Evolutionary conservation across 2,113 vertebrate species (phyloP).

Genomic region (Hystrix brachyura): DNA sequence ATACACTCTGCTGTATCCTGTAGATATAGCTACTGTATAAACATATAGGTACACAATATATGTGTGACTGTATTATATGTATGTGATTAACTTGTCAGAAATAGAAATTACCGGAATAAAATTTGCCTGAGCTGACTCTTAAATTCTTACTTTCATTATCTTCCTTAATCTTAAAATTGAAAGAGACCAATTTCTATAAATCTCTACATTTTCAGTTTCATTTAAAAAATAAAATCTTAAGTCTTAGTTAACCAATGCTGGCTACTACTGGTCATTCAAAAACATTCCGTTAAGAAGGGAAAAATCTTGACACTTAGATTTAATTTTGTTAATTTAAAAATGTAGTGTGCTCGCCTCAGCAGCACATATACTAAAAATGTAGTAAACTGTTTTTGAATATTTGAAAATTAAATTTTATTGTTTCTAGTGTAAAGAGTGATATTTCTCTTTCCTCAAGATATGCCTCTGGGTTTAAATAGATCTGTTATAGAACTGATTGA

Average conservation of each 20-base stretch:
- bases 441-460: background rate
- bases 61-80: background rate
- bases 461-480: background rate
- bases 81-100: background rate
- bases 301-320: background rate
- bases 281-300: background rate
- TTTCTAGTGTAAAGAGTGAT: background rate
- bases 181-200: background rate
- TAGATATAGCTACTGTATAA: background rate
- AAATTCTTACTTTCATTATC: background rate
- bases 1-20: background rate
- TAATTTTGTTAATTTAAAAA: background rate
- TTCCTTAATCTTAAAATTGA: background rate
- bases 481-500: background rate
- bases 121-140: background rate
- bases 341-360: background rate
- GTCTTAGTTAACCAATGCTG: background rate
- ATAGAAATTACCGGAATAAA: background rate
- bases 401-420: background rate
- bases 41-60: background rate
- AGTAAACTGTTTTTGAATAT: background rate
- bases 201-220: background rate
- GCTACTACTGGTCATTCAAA: background rate
- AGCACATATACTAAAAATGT: background rate
- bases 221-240: background rate